Percentiles rank a stretch among this genome's conserved stretches.
These are phyloP conservation scores for Corydoras maculifer DNA, from an alignment of 2,113 vertebrate species.

Conservation along the genomic window DNA sequence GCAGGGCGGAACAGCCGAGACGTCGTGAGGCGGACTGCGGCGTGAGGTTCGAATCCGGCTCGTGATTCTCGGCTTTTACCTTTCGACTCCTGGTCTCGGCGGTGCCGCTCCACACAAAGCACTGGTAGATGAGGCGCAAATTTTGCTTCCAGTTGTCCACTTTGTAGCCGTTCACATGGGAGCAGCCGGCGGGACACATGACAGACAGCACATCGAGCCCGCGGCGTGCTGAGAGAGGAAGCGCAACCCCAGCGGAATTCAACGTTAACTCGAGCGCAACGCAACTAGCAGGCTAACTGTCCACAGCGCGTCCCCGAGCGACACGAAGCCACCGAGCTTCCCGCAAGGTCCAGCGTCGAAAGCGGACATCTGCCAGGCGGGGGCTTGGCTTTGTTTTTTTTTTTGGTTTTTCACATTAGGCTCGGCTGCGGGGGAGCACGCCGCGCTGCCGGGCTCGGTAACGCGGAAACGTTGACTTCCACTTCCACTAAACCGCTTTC, in stretches of 20 bases:
- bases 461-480: no score
- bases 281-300: constrained; percentile 24
- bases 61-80: constrained; percentile 56
- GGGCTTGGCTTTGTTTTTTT: no score
- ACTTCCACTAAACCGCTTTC: no score
- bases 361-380: no score
- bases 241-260: constrained; percentile 43
- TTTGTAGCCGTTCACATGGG: constrained; percentile 92
- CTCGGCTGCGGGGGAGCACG: no score
- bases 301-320: constrained; percentile 5
- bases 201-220: constrained; percentile 65
- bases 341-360: no score
- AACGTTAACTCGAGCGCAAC: constrained; percentile 33
- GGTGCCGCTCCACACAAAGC: constrained; percentile 94
- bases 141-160: constrained; percentile 99
- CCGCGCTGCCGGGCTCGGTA: no score
- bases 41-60: no score
- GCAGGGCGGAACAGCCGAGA: neutral
- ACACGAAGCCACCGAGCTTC: constrained; percentile 3
- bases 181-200: constrained; percentile 91
- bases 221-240: constrained; percentile 42
- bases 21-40: no score
- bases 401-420: no score
- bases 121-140: constrained; percentile 92
- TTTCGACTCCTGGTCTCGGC: constrained; percentile 92